Percentiles rank a stretch among this genome's conserved stretches.
These are phyloP conservation scores for Actenoides lindsayi DNA, from an alignment of 2,113 vertebrate species.

Conservation along the genomic window DNA sequence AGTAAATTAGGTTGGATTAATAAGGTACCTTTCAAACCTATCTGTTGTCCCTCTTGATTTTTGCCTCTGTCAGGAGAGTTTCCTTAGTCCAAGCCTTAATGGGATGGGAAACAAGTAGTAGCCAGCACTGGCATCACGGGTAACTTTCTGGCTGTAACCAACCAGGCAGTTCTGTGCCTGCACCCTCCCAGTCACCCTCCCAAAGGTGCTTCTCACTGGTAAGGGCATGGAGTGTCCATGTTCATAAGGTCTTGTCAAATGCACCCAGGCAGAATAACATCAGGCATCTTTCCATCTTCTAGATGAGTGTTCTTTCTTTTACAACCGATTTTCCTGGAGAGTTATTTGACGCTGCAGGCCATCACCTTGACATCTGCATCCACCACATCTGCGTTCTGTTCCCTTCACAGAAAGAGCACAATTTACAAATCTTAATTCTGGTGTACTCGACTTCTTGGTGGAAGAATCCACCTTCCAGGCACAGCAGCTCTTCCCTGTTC, in stretches of 20 bases:
- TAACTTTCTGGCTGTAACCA: not conserved
- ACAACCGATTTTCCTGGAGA: slow-evolving; percentile 1
- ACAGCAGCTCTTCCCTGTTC: not conserved
- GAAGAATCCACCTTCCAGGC: not conserved
- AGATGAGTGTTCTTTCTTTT: not conserved
- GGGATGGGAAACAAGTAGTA: not conserved
- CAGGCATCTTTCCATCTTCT: not conserved
- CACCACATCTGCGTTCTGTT: not conserved
- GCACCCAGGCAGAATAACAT: not conserved
- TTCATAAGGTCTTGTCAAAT: not conserved
- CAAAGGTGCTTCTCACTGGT: not conserved
- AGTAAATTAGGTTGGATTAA: not conserved
- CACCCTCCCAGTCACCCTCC: not conserved
- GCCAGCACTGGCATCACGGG: not conserved
- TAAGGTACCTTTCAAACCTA: not conserved
- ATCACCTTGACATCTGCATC: not conserved
- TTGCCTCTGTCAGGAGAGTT: not conserved
- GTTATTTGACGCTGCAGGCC: not conserved
- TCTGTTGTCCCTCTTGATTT: not conserved
- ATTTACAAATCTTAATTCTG: not conserved
- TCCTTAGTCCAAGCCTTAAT: not conserved
- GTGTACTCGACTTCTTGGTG: not conserved
- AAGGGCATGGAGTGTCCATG: accelerated
- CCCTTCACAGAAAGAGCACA: not conserved
- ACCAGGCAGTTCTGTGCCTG: not conserved